A percentile compares a stretch with the other conserved stretches of the same genome.
These are phyloP conservation scores for Diorhabda carinulata DNA, from an alignment of 1,140 invertebrate species.

Conservation along the genomic window DNA sequence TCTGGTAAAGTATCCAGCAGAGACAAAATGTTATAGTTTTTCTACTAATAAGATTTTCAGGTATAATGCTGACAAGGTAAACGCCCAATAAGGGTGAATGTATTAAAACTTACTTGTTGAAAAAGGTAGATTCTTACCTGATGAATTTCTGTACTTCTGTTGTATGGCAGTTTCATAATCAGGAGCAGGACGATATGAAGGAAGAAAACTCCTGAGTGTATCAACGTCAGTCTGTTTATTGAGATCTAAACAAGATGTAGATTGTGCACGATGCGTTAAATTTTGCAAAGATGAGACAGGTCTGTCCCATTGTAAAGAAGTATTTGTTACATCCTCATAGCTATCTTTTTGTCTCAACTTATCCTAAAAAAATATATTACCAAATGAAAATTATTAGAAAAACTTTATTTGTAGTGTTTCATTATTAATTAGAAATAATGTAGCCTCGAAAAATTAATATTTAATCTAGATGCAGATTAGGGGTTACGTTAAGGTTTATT, in stretches of 20 bases:
- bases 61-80: too few relatives aligned
- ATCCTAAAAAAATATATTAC: constrained; percentile 21
- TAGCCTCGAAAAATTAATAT: not conserved
- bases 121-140: constrained; percentile 22
- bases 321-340: constrained; percentile 42
- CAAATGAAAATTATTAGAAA: not conserved
- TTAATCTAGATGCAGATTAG: not conserved
- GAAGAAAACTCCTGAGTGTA: constrained; percentile 66
- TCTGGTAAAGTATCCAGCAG: too few relatives aligned
- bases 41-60: too few relatives aligned
- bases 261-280: constrained; percentile 57
- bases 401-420: not conserved
- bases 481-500: too few relatives aligned
- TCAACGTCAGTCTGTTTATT: constrained; percentile 54
- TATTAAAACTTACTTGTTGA: too few relatives aligned
- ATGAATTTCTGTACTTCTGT: constrained; percentile 64
- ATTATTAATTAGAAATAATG: not conserved
- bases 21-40: too few relatives aligned
- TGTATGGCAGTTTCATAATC: constrained; percentile 92
- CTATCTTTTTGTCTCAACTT: constrained; percentile 39
- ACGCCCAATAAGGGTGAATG: too few relatives aligned
- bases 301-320: constrained; percentile 33
- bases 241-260: constrained; percentile 66
- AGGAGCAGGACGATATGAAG: constrained; percentile 85
- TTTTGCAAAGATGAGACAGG: constrained; percentile 29